Base-by-base conservation (phyloP, 2,888 invertebrate species). In the Ophraella communa region DNA sequence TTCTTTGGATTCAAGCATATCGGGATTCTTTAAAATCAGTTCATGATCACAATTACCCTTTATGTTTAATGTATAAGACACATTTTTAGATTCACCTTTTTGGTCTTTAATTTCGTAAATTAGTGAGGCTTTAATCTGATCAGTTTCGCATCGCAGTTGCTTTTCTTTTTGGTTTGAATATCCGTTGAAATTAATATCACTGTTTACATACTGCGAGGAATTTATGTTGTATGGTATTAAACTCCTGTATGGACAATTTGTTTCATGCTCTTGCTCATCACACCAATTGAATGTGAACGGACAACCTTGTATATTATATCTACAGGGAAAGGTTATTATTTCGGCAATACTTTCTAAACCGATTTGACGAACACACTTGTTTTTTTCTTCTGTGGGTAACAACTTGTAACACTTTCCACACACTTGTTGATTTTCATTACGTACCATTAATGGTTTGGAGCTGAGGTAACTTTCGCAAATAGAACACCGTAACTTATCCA, bases 341-440 rank as follows among this genome's bases (percentile, higher is more conserved):
- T 71, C 74, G 3, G 72, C 73, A 4, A 78, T 59, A 14, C 71
- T 65, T 67, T 79, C 79, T 33, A 73, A 71, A 18, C 73, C 75
- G 17, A 76, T 69, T 66, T 78, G 75, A 21, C 76, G 69, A 0
- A 71, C 62, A 52, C 73, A 78, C 20, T 68, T 66, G 5, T 65
- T 56, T 66, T 74, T 74, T 52, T 76, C 74, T 4, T 72, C 68
- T 2, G 65, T 51, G 3, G 77, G 76, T 52, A 78, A 63, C n/a
- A 77, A 73, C 58, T 71, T 75, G 63, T 71, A 78, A 63, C 79
- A 79, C 66, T 76, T 76, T 18, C 75, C 77, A 53, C 79, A 79
- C 55, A 79, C 68, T 70, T 78, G 78, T 35, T 70, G 64, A 30
- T 64, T 63, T 8, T 73, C 66, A 18, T 66, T 59, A 51, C 69